Conservation (phyloP, 2,888 invertebrate species). For the Cybosia mesomella region DNA sequence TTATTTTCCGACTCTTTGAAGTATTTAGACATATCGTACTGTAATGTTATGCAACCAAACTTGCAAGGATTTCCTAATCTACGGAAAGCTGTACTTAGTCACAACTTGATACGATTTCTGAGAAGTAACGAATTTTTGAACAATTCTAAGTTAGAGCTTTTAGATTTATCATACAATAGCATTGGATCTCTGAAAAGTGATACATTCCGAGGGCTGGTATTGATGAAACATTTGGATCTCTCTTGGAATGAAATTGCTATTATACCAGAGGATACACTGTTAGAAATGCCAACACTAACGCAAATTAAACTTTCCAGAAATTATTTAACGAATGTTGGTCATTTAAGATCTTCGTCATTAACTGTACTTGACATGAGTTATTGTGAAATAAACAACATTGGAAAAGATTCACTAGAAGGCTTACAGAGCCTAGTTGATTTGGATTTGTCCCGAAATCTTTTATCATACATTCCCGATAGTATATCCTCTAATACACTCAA, state of each 20-base stretch:
- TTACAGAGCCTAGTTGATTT: slow-evolving; percentile 87
- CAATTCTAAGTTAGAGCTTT: slow-evolving; percentile 86
- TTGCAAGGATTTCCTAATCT: slow-evolving; percentile 88
- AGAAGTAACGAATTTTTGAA: slow-evolving; percentile 87
- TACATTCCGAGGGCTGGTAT: slow-evolving; percentile 87
- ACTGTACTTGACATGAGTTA: slow-evolving; percentile 88
- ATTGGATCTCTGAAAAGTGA: slow-evolving; percentile 87
- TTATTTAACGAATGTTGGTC: slow-evolving; percentile 87
- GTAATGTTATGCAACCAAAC: slow-evolving; percentile 88
- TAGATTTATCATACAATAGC: slow-evolving; percentile 90
- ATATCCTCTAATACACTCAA: slow-evolving; percentile 88
- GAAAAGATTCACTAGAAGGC: slow-evolving; percentile 86
- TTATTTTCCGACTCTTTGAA: slow-evolving; percentile 85
- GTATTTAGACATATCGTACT: slow-evolving; percentile 88
- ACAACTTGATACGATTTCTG: slow-evolving; percentile 88
- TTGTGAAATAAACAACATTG: slow-evolving; percentile 88
- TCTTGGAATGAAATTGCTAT: slow-evolving; percentile 90
- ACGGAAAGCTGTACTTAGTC: slow-evolving; percentile 86
- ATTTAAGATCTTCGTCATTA: slow-evolving; percentile 87
- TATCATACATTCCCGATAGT: slow-evolving; percentile 88
- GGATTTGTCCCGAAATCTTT: slow-evolving; percentile 89
- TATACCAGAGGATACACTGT: slow-evolving; percentile 87
- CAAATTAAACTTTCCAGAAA: slow-evolving; percentile 89
- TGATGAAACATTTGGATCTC: slow-evolving; percentile 88
- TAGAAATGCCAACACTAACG: slow-evolving; percentile 87